These are phyloP conservation scores for Tauraco erythrolophus DNA, from an alignment of 2,113 vertebrate genomes.

Conservation along the genomic window DNA sequence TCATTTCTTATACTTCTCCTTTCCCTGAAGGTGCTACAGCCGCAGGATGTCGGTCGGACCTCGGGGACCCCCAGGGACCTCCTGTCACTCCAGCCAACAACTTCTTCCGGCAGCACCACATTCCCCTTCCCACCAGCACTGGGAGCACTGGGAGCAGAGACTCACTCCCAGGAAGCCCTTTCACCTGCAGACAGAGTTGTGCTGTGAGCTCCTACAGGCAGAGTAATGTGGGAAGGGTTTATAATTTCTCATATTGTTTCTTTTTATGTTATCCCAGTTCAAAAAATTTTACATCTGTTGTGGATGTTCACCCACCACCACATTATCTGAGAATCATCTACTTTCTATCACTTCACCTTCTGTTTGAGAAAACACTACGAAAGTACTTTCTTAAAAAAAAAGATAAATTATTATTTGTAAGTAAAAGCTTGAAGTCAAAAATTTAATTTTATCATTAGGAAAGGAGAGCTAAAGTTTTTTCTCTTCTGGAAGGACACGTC, in stretches of 20 bases:
- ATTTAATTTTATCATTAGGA: not conserved
- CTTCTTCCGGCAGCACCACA: not conserved
- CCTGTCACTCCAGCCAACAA: not conserved
- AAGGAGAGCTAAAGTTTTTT: not conserved
- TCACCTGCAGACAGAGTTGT: not conserved
- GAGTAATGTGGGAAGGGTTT: not conserved
- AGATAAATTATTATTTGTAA: not conserved
- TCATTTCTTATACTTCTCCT: not conserved
- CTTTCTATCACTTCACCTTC: not conserved
- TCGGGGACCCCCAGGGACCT: not conserved
- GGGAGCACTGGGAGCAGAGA: not conserved
- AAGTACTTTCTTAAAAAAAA: not conserved
- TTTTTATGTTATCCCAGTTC: not conserved
- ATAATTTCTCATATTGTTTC: not conserved
- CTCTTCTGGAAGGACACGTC: not conserved
- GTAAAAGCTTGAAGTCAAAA: not conserved
- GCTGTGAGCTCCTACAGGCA: not conserved
- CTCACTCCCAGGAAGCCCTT: not conserved
- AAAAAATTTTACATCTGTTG: not conserved
- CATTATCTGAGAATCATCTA: not conserved
- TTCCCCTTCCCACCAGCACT: not conserved
- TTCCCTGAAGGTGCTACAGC: not conserved
- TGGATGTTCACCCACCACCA: not conserved
- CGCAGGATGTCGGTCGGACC: rapidly evolving
- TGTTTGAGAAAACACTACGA: not conserved